Evolutionary conservation across 23 tunicate species (phyloP).

Genomic region (Halocynthia roretzi): DNA sequence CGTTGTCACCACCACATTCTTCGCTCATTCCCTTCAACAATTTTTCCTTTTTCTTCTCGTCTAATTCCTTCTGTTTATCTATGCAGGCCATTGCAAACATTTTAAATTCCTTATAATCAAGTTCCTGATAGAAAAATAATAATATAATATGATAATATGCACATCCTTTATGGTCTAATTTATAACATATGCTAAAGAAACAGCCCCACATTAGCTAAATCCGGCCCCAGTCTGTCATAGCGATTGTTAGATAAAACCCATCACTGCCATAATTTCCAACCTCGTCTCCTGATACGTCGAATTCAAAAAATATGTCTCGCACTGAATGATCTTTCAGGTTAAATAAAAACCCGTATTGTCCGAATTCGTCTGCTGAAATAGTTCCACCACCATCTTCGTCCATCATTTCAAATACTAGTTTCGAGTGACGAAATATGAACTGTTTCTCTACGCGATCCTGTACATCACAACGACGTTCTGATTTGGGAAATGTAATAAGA

Average conservation of each 20-base stretch:
- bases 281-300: conserved; percentile 96
- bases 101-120: conserved; percentile 91
- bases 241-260: too few species aligned
- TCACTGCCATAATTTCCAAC: conserved; percentile 5
- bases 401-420: conserved; percentile 91
- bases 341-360: conserved; percentile 86
- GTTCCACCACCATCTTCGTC: conserved; percentile 98
- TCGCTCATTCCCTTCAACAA: conserved; percentile 18
- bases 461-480: not conserved
- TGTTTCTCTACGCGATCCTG: conserved; percentile 40
- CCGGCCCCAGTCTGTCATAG: too few species aligned
- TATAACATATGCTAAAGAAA: too few species aligned
- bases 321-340: conserved; percentile 92
- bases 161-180: too few species aligned
- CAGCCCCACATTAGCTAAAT: too few species aligned
- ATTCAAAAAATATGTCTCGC: conserved; percentile 82
- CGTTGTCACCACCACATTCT: too few species aligned
- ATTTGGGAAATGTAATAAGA: too few species aligned
- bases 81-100: conserved; percentile 97
- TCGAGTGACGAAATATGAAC: conserved; percentile 90
- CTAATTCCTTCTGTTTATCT: conserved; percentile 79
- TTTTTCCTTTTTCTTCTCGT: conserved; percentile 49
- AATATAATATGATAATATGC: too few species aligned
- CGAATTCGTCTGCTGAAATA: conserved; percentile 93
- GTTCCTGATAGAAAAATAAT: conserved; percentile 14